phyloP scores from a whole-genome alignment of 2,797 vertebrate genomes.

The Aratinga solstitialis region DNA sequence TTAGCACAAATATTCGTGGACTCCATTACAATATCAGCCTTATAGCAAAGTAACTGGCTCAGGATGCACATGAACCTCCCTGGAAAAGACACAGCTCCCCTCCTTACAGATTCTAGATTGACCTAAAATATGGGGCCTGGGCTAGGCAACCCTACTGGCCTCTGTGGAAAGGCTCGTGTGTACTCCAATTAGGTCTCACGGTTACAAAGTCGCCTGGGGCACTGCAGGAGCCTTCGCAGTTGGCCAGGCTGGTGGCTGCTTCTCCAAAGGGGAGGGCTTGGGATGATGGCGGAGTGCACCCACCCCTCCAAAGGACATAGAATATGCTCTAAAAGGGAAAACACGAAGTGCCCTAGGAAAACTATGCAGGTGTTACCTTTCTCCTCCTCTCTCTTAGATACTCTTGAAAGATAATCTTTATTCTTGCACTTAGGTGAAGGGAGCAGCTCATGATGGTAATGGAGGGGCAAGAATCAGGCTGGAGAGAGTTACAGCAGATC shows the following conservation, averaged over 20 bases:
- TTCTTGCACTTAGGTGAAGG: background rate
- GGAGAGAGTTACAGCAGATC: background rate
- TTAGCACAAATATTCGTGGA: slow-evolving; percentile 28
- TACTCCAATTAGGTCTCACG: background rate
- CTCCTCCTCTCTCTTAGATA: background rate
- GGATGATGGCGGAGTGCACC: background rate
- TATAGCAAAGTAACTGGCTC: background rate
- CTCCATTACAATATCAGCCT: background rate
- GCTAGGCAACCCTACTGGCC: background rate
- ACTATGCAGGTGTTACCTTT: background rate
- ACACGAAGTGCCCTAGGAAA: background rate
- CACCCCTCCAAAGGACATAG: background rate
- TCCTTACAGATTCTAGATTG: background rate
- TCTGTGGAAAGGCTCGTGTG: rapidly evolving
- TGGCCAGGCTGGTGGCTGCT: background rate
- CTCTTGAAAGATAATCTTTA: background rate
- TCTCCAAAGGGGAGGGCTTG: background rate
- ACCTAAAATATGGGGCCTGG: background rate
- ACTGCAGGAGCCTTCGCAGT: background rate
- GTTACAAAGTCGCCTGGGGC: background rate
- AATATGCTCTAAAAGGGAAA: background rate
- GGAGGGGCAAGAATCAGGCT: background rate
- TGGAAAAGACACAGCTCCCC: background rate
- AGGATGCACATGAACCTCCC: background rate
- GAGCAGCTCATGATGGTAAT: rapidly evolving